These are phyloP conservation scores for Sylvilagus bachmani DNA, from an alignment of 2,113 vertebrate species.

Conservation along the genomic window DNA sequence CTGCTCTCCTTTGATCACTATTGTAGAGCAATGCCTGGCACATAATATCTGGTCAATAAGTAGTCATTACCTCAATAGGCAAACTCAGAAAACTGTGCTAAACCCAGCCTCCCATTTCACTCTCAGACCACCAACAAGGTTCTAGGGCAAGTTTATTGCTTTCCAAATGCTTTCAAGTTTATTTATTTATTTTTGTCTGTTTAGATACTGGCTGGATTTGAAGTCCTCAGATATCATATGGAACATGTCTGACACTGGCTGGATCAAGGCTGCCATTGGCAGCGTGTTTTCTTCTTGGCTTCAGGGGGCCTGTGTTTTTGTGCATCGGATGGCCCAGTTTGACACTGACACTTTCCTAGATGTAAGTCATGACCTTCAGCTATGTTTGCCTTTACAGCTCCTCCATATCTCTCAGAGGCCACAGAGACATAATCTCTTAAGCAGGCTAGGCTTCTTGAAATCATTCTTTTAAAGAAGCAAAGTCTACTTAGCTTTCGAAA, in stretches of 20 bases:
- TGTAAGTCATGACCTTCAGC: constrained; percentile 76
- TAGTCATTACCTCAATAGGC: background rate
- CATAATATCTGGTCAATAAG: background rate
- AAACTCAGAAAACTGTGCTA: background rate
- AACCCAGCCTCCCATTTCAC: background rate
- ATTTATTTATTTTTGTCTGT: background rate
- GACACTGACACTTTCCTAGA: constrained; percentile 82
- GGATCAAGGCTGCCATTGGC: constrained; percentile 89
- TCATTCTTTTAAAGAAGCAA: constrained; percentile 62
- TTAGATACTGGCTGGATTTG: constrained; percentile 89
- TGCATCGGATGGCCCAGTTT: constrained; percentile 86
- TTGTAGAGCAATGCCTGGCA: background rate
- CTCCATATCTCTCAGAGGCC: background rate
- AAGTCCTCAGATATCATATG: constrained; percentile 87
- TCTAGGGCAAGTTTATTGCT: background rate
- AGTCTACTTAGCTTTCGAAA: constrained; percentile 58
- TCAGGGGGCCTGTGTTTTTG: constrained; percentile 87
- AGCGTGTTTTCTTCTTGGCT: constrained; percentile 89
- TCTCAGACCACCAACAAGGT: background rate
- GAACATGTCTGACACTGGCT: constrained; percentile 90
- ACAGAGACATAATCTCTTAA: constrained; percentile 39
- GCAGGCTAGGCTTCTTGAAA: constrained; percentile 64
- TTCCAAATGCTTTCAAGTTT: background rate
- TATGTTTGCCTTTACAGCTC: background rate
- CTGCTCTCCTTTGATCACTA: background rate